Percentiles rank a stretch among this genome's conserved stretches.
Evolutionary conservation across 2,797 vertebrate genomes (phyloP).

Genomic region (Emys orbicularis): DNA sequence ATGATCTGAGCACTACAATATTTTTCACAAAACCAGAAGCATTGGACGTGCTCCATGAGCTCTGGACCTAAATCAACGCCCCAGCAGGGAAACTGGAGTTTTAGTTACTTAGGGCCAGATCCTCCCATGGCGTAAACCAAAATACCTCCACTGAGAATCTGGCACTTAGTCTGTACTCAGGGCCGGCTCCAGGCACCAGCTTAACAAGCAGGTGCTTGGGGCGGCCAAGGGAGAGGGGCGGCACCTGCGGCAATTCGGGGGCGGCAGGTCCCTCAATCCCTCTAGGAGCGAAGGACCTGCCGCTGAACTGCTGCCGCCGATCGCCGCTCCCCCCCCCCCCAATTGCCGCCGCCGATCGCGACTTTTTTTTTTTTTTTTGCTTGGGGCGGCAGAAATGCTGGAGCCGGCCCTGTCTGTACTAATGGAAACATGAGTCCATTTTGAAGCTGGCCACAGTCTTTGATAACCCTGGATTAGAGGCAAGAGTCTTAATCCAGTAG

Average conservation of each 20-base stretch:
- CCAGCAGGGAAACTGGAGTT: neutral
- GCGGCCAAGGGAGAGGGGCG: too few relatives aligned
- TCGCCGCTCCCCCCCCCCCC: too few relatives aligned
- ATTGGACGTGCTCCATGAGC: neutral
- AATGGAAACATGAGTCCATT: neutral
- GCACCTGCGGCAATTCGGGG: too few relatives aligned
- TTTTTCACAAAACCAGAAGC: neutral
- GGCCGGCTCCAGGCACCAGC: too few relatives aligned
- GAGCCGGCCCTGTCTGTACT: too few relatives aligned
- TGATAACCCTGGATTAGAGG: neutral
- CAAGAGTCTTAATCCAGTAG: neutral
- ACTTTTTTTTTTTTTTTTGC: too few relatives aligned
- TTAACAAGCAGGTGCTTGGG: too few relatives aligned
- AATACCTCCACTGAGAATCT: rapidly evolving
- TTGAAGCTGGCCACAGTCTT: neutral
- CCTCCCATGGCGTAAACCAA: neutral
- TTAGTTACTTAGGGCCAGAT: neutral
- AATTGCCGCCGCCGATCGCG: too few relatives aligned
- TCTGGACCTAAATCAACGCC: neutral
- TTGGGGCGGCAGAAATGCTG: too few relatives aligned
- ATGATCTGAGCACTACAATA: neutral
- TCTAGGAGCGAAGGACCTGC: too few relatives aligned
- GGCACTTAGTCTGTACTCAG: neutral
- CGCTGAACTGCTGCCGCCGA: too few relatives aligned
- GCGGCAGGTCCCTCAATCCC: too few relatives aligned